Conservation (phyloP, 2,113 vertebrate genomes). For the Lycaon pictus region DNA sequence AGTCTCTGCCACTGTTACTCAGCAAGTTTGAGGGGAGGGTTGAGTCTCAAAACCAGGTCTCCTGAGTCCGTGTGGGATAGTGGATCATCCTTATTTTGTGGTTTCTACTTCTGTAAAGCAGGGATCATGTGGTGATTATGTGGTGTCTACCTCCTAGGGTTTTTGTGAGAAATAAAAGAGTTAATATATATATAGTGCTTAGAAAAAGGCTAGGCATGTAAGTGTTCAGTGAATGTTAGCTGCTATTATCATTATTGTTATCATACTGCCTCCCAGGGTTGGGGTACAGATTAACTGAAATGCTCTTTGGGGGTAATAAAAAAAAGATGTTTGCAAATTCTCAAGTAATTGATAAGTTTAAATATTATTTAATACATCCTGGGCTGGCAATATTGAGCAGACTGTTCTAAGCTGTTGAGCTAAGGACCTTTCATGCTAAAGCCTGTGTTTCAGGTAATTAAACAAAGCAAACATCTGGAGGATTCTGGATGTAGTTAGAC, state of each 20-base stretch:
- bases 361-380: neutral
- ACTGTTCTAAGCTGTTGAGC: neutral
- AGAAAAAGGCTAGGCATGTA: neutral
- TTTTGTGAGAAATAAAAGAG: neutral
- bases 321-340: neutral
- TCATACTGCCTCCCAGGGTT: neutral
- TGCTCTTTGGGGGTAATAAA: neutral
- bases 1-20: neutral
- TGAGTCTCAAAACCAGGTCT: neutral
- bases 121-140: neutral
- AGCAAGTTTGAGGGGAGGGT: neutral
- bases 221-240: neutral
- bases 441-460: neutral
- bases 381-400: neutral
- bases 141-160: neutral
- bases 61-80: neutral
- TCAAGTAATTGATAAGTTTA: neutral
- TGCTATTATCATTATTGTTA: neutral
- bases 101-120: neutral
- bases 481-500: neutral
- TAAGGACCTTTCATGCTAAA: neutral
- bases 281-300: neutral
- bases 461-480: conserved; percentile 33
- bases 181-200: neutral
- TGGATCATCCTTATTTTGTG: neutral